Evolutionary conservation across 2,888 invertebrate genomes (phyloP).

Genomic region (Platycheirus albimanus): DNA sequence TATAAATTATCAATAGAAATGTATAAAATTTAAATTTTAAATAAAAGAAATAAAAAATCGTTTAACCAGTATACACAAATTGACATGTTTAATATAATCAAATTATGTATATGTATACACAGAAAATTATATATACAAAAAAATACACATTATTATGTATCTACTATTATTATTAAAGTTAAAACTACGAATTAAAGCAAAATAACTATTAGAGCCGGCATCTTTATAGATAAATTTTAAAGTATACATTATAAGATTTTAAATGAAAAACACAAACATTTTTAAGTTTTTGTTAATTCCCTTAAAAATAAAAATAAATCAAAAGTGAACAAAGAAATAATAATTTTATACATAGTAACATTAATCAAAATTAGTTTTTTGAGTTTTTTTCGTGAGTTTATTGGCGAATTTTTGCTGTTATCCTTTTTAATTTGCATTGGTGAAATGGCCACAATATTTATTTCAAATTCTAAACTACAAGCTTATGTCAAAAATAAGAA

Average conservation of each 20-base stretch:
- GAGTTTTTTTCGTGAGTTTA: background rate
- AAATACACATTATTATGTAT: conserved; percentile 43
- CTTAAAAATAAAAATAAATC: conserved; percentile 53
- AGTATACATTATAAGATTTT: conserved; percentile 54
- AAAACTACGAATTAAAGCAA: conserved; percentile 62
- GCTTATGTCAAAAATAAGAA: no score
- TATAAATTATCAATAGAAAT: conserved; percentile 56
- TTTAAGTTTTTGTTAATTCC: conserved; percentile 67
- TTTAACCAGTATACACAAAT: conserved; percentile 60
- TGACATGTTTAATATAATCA: conserved; percentile 43
- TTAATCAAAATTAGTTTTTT: conserved; percentile 35
- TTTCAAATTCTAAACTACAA: no score
- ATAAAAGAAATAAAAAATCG: conserved; percentile 14
- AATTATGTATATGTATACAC: conserved; percentile 65
- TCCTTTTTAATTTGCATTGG: no score
- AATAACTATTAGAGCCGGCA: conserved; percentile 67
- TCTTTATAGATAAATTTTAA: conserved; percentile 73
- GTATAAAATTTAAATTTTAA: conserved; percentile 46
- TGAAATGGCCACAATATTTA: no score
- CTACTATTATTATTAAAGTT: conserved; percentile 69
- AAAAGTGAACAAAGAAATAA: conserved; percentile 40
- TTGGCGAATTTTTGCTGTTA: background rate
- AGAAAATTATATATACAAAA: conserved; percentile 61
- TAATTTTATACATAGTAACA: conserved; percentile 46
- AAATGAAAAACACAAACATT: conserved; percentile 43